Evolutionary conservation across 2,888 invertebrate species (phyloP).

Genomic region (Diogma glabrata): DNA sequence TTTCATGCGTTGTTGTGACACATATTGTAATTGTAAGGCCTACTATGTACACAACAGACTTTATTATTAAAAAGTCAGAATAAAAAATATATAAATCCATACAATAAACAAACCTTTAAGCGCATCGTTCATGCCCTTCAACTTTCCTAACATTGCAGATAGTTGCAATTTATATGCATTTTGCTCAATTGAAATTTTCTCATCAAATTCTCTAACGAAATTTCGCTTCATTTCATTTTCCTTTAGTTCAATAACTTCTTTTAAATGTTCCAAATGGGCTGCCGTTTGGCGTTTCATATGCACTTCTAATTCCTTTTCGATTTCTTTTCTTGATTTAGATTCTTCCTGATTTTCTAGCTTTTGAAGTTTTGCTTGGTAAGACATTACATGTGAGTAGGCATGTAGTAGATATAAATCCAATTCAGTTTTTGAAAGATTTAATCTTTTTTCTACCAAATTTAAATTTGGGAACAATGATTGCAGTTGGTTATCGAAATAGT

Average conservation of each 20-base stretch:
- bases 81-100: background rate
- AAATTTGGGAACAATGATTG: conserved; percentile 61
- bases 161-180: conserved; percentile 57
- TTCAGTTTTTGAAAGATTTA: conserved; percentile 47
- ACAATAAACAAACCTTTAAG: conserved; percentile 47
- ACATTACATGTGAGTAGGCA: conserved; percentile 63
- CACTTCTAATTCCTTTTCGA: conserved; percentile 59
- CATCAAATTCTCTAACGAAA: conserved; percentile 47
- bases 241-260: conserved; percentile 50
- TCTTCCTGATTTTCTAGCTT: conserved; percentile 61
- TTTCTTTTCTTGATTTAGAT: conserved; percentile 49
- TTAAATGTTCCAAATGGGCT: conserved; percentile 70
- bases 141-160: conserved; percentile 57
- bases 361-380: conserved; percentile 64
- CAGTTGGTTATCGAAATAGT: conserved; percentile 51
- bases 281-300: conserved; percentile 77
- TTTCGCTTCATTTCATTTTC: conserved; percentile 41
- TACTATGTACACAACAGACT: too few species aligned
- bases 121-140: conserved; percentile 66
- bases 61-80: too few species aligned
- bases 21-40: too few species aligned
- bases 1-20: too few species aligned
- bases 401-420: conserved; percentile 69
- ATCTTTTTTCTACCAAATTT: conserved; percentile 51
- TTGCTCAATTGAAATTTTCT: conserved; percentile 55